Conservation (phyloP, 1,140 invertebrate species). For the Chrysoperla carnea region DNA sequence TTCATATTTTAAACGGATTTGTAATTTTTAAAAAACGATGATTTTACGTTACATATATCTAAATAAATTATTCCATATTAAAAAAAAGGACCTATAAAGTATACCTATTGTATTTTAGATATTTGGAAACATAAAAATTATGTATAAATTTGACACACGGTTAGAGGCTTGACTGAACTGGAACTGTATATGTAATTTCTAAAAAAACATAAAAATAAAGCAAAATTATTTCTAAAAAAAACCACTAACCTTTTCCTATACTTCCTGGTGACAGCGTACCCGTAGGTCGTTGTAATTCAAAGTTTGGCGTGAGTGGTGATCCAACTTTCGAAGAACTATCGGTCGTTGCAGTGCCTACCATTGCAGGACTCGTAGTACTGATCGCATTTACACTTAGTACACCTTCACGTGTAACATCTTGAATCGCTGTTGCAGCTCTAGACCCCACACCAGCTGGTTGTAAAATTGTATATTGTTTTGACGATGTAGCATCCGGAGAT, state of each 20-base stretch:
- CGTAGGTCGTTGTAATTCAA: slow-evolving; percentile 26
- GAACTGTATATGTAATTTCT: too few species aligned
- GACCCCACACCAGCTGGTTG: slow-evolving; percentile 62
- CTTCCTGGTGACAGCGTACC: slow-evolving; percentile 50
- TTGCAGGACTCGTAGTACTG: slow-evolving; percentile 21
- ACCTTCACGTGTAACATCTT: slow-evolving; percentile 47
- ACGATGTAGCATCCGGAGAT: slow-evolving; percentile 29
- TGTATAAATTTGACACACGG: too few species aligned
- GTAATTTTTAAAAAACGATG: too few species aligned
- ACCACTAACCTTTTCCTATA: slow-evolving; percentile 48
- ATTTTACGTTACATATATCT: too few species aligned
- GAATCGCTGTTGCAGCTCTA: slow-evolving; percentile 54
- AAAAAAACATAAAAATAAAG: too few species aligned
- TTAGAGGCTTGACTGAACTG: too few species aligned
- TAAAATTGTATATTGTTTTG: slow-evolving; percentile 64
- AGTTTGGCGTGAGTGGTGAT: slow-evolving; percentile 12
- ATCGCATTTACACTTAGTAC: slow-evolving; percentile 45
- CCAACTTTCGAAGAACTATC: slow-evolving; percentile 9
- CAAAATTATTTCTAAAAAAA: too few species aligned
- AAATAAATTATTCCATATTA: too few species aligned
- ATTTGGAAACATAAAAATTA: too few species aligned
- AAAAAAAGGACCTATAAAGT: too few species aligned
- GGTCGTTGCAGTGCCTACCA: slow-evolving; percentile 2
- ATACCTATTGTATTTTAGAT: too few species aligned
- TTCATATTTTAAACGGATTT: too few species aligned